Percentiles rank a stretch among this genome's conserved stretches.
Evolutionary conservation across 2,113 vertebrate genomes (phyloP).

Genomic region (Coracopsis vasa): DNA sequence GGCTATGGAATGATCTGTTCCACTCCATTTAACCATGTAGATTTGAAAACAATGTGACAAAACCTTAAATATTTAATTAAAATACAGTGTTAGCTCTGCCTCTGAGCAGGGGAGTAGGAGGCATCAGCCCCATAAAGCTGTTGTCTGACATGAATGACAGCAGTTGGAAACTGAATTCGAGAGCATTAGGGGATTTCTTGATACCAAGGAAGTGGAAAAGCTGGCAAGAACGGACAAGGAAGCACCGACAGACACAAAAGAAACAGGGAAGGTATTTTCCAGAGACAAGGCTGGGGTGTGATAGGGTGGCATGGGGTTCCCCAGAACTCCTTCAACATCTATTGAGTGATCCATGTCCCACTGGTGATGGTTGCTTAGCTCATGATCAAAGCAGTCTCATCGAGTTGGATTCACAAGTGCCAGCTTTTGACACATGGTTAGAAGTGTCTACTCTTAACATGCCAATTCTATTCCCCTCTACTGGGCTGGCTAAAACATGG

Average conservation of each 20-base stretch:
- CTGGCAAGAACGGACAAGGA: neutral
- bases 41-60: slow-evolving; percentile 67
- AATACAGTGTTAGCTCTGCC: neutral
- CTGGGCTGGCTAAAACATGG: neutral
- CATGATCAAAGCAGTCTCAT: neutral
- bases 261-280: neutral
- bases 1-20: slow-evolving; percentile 40
- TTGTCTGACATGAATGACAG: slow-evolving; percentile 38
- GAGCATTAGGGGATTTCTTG: neutral
- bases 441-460: neutral
- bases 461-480: too few relatives aligned
- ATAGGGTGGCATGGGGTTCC: accelerated
- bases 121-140: neutral
- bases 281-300: neutral
- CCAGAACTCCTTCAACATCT: neutral
- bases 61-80: slow-evolving; percentile 69
- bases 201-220: neutral
- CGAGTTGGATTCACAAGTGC: neutral
- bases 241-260: neutral
- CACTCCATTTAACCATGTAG: slow-evolving; percentile 51
- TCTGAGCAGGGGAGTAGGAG: neutral
- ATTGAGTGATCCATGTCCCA: neutral
- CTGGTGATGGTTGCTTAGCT: neutral
- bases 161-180: neutral
- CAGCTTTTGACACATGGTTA: neutral